Evolutionary conservation across 2,888 invertebrate species (phyloP).

Genomic region (Sipha maydis): DNA sequence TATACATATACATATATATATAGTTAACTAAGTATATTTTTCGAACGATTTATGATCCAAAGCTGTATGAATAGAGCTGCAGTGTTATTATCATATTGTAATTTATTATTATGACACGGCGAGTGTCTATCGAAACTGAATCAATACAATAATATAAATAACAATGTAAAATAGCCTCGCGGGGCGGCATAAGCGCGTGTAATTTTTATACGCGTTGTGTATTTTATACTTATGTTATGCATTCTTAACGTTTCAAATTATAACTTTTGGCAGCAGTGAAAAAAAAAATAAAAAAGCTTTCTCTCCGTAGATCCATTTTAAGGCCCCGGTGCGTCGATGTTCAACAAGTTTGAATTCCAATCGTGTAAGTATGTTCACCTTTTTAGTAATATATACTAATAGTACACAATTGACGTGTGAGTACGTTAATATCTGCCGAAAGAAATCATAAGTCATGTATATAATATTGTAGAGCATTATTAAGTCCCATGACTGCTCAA

Average conservation of each 20-base stretch:
- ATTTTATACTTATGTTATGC: not conserved
- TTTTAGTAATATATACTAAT: no score
- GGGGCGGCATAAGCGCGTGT: not conserved
- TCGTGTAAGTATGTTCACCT: not conserved
- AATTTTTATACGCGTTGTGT: not conserved
- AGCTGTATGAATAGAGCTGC: not conserved
- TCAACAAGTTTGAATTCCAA: not conserved
- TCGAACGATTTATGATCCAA: slow-evolving; percentile 37
- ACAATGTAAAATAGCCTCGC: not conserved
- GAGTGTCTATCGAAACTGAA: not conserved
- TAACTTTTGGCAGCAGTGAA: not conserved
- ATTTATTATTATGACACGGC: not conserved
- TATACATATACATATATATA: not conserved
- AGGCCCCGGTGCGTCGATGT: not conserved
- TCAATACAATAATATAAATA: no score
- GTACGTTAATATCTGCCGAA: no score
- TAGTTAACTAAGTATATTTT: not conserved
- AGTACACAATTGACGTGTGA: no score
- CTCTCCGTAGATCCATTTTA: no score
- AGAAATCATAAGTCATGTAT: no score
- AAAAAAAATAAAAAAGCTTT: no score
- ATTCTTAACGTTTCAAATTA: not conserved
- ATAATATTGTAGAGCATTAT: no score
- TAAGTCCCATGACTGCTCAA: no score
- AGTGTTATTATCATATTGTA: not conserved